Conservation (phyloP, 2,888 invertebrate species). For the Leistus spinibarbis region DNA sequence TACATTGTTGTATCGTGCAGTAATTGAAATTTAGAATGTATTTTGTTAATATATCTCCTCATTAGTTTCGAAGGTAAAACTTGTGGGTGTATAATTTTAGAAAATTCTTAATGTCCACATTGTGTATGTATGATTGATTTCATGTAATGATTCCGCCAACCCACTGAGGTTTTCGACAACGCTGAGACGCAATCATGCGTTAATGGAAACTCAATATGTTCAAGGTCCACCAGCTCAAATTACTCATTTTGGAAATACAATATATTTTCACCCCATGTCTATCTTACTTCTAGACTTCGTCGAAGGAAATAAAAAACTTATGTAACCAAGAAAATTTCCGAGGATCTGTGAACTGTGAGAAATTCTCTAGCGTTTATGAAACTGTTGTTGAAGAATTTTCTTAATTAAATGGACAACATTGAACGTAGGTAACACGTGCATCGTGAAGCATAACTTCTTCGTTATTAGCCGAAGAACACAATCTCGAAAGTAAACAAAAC, state of each 20-base stretch:
- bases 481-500: conserved; percentile 13
- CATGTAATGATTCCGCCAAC: neutral
- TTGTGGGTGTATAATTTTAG: neutral
- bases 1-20: no score
- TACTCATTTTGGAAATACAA: neutral
- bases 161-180: neutral
- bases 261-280: no score
- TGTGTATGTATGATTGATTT: neutral
- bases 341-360: neutral
- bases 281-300: no score
- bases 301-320: no score
- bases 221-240: neutral
- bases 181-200: neutral
- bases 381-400: neutral
- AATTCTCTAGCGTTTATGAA: no score
- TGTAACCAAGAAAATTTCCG: no score
- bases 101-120: neutral
- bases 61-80: neutral
- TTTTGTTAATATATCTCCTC: neutral
- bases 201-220: neutral
- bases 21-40: neutral
- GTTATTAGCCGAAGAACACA: neutral
- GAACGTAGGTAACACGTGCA: neutral
- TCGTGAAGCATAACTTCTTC: neutral
- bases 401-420: neutral